phyloP scores from a whole-genome alignment of 2,113 vertebrate species.

The Nothoprocta perdicaria region DNA sequence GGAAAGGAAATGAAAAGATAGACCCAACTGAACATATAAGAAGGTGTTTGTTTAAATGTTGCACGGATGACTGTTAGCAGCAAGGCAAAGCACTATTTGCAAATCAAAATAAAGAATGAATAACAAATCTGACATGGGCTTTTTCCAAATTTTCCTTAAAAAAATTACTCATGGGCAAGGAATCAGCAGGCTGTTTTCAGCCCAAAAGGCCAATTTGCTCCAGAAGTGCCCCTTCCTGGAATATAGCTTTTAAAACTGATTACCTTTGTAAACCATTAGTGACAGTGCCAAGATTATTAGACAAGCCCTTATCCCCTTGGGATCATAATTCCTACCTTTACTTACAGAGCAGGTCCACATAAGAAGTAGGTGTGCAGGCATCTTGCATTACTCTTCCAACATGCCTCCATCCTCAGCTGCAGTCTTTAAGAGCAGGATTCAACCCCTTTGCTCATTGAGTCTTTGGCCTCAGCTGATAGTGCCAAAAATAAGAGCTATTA shows the following conservation, averaged over 20 bases:
- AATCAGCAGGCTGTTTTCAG: not conserved
- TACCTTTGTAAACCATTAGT: not conserved
- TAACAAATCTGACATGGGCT: not conserved
- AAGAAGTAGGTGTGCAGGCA: not conserved
- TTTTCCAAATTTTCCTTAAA: not conserved
- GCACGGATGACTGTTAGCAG: not conserved
- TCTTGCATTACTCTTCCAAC: not conserved
- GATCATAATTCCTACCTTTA: not conserved
- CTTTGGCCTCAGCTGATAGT: conserved; percentile 6
- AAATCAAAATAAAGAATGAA: not conserved
- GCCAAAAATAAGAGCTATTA: not conserved
- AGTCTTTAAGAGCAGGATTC: conserved; percentile 30
- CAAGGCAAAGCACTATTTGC: not conserved
- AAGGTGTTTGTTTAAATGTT: not conserved
- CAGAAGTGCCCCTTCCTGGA: not conserved
- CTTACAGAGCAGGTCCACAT: not conserved
- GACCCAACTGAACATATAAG: not conserved
- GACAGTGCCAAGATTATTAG: not conserved
- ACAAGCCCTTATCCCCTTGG: not conserved
- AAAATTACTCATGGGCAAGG: not conserved
- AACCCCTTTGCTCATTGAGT: not conserved
- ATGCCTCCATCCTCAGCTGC: not conserved
- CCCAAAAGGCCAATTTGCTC: not conserved
- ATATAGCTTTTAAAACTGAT: not conserved
- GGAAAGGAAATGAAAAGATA: not conserved